phyloP scores from a whole-genome alignment of 2,888 invertebrate species.

The Melieria omissa region DNA sequence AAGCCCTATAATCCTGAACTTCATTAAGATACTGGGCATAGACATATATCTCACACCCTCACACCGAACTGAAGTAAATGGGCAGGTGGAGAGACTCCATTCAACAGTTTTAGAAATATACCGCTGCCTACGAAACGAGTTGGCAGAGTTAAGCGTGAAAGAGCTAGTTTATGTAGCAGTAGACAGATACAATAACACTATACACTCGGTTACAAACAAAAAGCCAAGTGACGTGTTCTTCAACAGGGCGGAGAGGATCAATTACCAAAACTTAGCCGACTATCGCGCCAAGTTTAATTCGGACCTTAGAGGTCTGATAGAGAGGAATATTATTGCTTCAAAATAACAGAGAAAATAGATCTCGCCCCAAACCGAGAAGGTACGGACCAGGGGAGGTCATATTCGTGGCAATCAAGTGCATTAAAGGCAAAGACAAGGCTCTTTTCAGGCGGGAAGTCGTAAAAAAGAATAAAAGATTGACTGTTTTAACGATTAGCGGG shows the following conservation, averaged over 20 bases:
- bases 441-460: no score
- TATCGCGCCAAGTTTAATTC: not conserved
- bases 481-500: no score
- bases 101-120: conserved; percentile 25
- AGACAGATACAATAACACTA: conserved; percentile 16
- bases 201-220: conserved; percentile 22
- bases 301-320: no score
- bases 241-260: conserved; percentile 6
- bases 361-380: no score
- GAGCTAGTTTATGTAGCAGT: conserved; percentile 14
- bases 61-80: conserved; percentile 2
- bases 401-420: no score
- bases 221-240: conserved; percentile 21
- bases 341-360: no score
- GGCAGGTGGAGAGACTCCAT: conserved; percentile 5
- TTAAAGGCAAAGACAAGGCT: no score
- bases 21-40: conserved; percentile 3
- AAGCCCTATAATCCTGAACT: no score
- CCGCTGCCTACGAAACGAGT: conserved; percentile 20
- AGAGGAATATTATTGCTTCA: no score
- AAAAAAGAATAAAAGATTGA: no score
- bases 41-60: not conserved
- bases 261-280: conserved; percentile 10
- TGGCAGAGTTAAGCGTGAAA: conserved; percentile 19
- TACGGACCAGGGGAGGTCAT: no score